These are phyloP conservation scores for Saccopteryx leptura DNA, from an alignment of 2,113 vertebrate genomes.

Conservation along the genomic window DNA sequence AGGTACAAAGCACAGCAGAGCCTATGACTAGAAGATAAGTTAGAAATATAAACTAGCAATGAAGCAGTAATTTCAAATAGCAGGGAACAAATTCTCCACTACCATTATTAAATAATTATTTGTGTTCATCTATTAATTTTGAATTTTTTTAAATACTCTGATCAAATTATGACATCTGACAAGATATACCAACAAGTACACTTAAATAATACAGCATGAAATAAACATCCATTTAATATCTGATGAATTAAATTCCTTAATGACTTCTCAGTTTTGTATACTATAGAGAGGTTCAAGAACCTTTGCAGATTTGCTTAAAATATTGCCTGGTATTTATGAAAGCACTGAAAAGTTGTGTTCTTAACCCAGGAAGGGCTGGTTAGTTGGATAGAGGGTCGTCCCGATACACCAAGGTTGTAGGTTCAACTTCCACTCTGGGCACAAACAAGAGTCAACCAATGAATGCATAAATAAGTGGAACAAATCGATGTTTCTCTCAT, in stretches of 20 bases:
- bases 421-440: too few relatives aligned
- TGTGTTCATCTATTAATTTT: constrained; percentile 49
- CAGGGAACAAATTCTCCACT: constrained; percentile 69
- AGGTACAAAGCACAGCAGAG: constrained; percentile 80
- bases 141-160: neutral
- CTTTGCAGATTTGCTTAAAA: constrained; percentile 39
- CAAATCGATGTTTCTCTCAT: too few relatives aligned
- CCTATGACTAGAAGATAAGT: constrained; percentile 70
- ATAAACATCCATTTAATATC: constrained; percentile 52
- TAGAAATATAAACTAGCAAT: constrained; percentile 77
- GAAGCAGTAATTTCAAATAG: constrained; percentile 65
- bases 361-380: neutral
- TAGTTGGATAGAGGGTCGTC: too few relatives aligned
- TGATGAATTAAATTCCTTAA: constrained; percentile 15
- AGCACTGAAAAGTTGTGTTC: constrained; percentile 3
- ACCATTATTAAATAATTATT: constrained; percentile 62
- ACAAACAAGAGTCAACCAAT: too few relatives aligned
- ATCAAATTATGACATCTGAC: constrained; percentile 59
- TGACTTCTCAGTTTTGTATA: constrained; percentile 44
- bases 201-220: constrained; percentile 54
- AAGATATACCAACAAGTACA: constrained; percentile 49
- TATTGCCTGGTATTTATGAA: constrained; percentile 39
- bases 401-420: too few relatives aligned
- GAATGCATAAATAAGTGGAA: too few relatives aligned
- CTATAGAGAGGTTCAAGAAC: constrained; percentile 20